Evolutionary conservation across 1,140 invertebrate genomes (phyloP), one percentile per base, ranked within the genome.

Genomic region (Neuroterus valhalla): DNA sequence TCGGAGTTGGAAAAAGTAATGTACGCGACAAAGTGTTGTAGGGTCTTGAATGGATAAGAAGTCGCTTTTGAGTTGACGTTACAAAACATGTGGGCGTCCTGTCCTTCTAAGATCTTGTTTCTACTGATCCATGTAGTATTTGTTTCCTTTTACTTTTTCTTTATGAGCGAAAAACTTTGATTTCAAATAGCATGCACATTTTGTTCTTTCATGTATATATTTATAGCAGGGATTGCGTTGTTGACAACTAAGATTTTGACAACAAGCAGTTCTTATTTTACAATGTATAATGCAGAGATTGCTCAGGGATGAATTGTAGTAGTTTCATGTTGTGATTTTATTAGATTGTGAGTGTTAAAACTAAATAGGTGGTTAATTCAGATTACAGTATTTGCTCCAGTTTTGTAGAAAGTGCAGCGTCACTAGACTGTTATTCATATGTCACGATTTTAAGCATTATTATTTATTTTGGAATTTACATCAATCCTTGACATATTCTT

Each of bases 71-170:
- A 70, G 15, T 62, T 70, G 46, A 77, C 14, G 68, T 75, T 70
- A 66, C 68, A 70, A 71, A 45, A 68, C 71, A 84, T 83, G 86
- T 87, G 85, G 86, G 87, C 85, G 87, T 87, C 78, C 72, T 78
- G 81, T 82, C 80, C 78, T 82, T 82, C 81, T 79, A 77, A 74
- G 75, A 76, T 68, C 74, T 74, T 72, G 69, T 69, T 85, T 70
- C 72, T 80, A 79, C 82, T 74, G 71, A 71, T 73, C 80, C 75
- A 71, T 69, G 55, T 76, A 76, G 79, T 80, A 75, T 78, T 72
- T 70, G 69, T 78, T 77, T 81, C 62, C 12, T 31, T 43, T 71
- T 42, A 17, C 66, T 71, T 46, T 69, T 78, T 75, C 48, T 31
- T 69, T 19, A 70, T 67, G 46, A 19, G 55, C 66, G 15, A 66